phyloP scores from a whole-genome alignment of 2,888 invertebrate genomes.

The Drosophila limbata region DNA sequence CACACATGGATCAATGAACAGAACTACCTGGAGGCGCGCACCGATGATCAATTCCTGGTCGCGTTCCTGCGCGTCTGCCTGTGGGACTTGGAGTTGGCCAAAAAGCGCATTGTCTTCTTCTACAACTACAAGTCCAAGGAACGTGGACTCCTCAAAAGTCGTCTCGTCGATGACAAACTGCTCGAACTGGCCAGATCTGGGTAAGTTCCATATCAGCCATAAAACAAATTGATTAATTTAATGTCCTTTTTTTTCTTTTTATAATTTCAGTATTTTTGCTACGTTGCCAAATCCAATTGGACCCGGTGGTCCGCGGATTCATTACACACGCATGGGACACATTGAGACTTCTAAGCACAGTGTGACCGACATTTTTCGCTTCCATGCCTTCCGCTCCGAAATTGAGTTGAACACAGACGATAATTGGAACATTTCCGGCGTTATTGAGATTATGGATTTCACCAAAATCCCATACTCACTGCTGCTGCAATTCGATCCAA shows the following conservation, averaged over 20 bases:
- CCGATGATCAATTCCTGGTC: slow-evolving; percentile 86
- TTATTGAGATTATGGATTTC: slow-evolving; percentile 87
- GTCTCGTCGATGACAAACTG: slow-evolving; percentile 77
- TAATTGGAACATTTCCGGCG: slow-evolving; percentile 87
- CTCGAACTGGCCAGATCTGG: slow-evolving; percentile 77
- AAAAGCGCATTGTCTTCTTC: slow-evolving; percentile 87
- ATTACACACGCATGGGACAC: slow-evolving; percentile 86
- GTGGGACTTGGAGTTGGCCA: slow-evolving; percentile 86
- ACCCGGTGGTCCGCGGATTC: slow-evolving; percentile 86
- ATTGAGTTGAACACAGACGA: slow-evolving; percentile 86
- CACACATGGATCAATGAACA: slow-evolving; percentile 86
- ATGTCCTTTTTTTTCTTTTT: neutral
- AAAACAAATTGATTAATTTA: neutral
- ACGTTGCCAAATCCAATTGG: slow-evolving; percentile 82
- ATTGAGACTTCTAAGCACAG: slow-evolving; percentile 78
- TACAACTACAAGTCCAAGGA: slow-evolving; percentile 85
- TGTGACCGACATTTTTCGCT: slow-evolving; percentile 79
- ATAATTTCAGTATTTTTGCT: slow-evolving; percentile 71
- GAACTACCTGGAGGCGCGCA: slow-evolving; percentile 85
- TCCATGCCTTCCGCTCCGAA: slow-evolving; percentile 79
- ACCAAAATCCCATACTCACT: slow-evolving; percentile 81
- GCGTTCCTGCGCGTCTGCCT: slow-evolving; percentile 86
- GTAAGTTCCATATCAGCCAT: slow-evolving; percentile 52
- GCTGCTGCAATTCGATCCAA: slow-evolving; percentile 76
- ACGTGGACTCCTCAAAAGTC: slow-evolving; percentile 86